Evolutionary conservation across 2,888 invertebrate species (phyloP).

Genomic region (Drosophila kanekoi): DNA sequence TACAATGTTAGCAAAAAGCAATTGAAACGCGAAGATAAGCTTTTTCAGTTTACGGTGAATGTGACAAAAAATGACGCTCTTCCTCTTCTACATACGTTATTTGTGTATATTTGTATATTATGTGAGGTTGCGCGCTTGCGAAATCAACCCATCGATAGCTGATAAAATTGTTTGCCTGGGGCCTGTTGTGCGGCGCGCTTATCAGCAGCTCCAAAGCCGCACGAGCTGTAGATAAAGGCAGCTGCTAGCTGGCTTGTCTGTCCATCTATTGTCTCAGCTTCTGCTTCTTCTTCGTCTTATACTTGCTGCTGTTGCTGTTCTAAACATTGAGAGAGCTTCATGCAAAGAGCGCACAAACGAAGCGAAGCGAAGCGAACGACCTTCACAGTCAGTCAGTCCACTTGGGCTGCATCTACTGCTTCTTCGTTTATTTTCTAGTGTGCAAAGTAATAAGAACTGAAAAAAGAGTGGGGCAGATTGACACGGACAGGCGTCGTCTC

Average conservation of each 20-base stretch:
- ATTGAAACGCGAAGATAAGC: slow-evolving; percentile 40
- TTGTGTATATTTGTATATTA: background rate
- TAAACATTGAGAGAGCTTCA: slow-evolving; percentile 4
- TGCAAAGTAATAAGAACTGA: slow-evolving; percentile 9
- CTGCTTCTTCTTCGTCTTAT: too few relatives aligned
- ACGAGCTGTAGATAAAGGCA: slow-evolving; percentile 44
- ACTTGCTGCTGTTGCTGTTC: background rate
- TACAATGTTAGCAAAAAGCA: slow-evolving; percentile 11
- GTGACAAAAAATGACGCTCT: slow-evolving; percentile 5
- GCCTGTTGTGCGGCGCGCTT: slow-evolving; percentile 12
- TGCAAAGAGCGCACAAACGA: slow-evolving; percentile 17
- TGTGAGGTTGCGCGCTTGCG: slow-evolving; percentile 29
- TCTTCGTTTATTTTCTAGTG: slow-evolving; percentile 1
- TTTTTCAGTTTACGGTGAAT: slow-evolving; percentile 3
- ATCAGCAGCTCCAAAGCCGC: slow-evolving; percentile 47
- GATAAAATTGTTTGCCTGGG: slow-evolving; percentile 35
- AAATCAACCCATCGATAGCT: slow-evolving; percentile 49
- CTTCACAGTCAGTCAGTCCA: slow-evolving; percentile 79
- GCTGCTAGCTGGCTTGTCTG: slow-evolving; percentile 4
- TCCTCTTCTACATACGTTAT: background rate
- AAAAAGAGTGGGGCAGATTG: slow-evolving; percentile 9
- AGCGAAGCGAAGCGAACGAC: slow-evolving; percentile 80
- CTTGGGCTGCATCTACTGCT: slow-evolving; percentile 12
- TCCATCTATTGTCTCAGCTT: slow-evolving; percentile 11
- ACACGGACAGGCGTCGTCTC: slow-evolving; percentile 43